Percentiles rank a stretch among this genome's conserved stretches.
Conservation (phyloP, 2,888 invertebrate species). For the Agrotis exclamationis region DNA sequence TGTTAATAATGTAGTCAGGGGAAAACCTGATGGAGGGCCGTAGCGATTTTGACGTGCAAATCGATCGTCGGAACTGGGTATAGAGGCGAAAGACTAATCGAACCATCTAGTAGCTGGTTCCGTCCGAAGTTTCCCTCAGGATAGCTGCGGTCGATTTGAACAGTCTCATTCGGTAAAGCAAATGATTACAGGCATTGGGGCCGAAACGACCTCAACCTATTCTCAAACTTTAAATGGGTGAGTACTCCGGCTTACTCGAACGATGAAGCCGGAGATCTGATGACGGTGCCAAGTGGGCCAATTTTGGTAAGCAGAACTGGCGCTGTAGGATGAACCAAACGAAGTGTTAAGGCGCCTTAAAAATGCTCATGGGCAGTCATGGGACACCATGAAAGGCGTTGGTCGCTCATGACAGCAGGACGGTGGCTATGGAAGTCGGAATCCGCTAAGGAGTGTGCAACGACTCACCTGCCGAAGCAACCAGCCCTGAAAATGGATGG, state of each 20-base stretch:
- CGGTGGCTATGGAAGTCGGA: slow-evolving; percentile 52
- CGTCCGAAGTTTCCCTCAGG: slow-evolving; percentile 94
- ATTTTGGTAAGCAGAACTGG: slow-evolving; percentile 95
- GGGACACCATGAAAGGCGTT: too few relatives aligned
- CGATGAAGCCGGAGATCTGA: too few relatives aligned
- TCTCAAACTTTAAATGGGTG: too few relatives aligned
- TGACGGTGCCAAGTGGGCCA: slow-evolving; percentile 93
- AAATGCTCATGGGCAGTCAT: slow-evolving; percentile 83
- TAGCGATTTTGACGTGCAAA: slow-evolving; percentile 96
- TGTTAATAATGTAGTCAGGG: too few relatives aligned
- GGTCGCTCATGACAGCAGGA: slow-evolving; percentile 27
- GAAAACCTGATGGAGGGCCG: too few relatives aligned
- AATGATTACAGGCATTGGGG: slow-evolving; percentile 95
- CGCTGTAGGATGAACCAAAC: slow-evolving; percentile 95
- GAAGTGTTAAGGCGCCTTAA: slow-evolving; percentile 93
- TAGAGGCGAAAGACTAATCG: slow-evolving; percentile 94
- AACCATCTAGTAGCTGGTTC: slow-evolving; percentile 95
- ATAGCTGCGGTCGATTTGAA: slow-evolving; percentile 90
- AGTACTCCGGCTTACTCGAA: too few relatives aligned
- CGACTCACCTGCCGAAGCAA: slow-evolving; percentile 92
- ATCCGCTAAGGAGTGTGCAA: slow-evolving; percentile 78
- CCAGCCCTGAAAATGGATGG: slow-evolving; percentile 90
- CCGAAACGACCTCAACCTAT: too few relatives aligned
- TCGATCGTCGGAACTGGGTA: slow-evolving; percentile 95
- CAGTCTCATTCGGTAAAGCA: slow-evolving; percentile 94